phyloP scores from a whole-genome alignment of 2,888 invertebrate genomes.

The Calameuta pallipes region DNA sequence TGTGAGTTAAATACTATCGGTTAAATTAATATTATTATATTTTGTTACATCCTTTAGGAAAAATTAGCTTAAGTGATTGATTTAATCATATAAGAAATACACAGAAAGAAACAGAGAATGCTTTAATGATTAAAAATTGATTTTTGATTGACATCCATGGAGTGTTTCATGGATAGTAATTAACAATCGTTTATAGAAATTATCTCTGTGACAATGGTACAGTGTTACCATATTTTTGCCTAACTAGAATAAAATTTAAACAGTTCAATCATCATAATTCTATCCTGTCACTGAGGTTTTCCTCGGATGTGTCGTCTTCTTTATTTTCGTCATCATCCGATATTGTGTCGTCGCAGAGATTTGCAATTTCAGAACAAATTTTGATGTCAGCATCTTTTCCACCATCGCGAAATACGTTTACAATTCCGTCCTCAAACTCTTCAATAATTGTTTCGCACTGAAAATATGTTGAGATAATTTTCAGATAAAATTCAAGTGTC shows the following conservation, averaged over 20 bases:
- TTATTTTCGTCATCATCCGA: conserved; percentile 62
- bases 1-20: not conserved
- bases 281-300: conserved; percentile 45
- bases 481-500: conserved; percentile 4
- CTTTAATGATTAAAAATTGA: not conserved
- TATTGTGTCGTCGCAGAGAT: conserved; percentile 66
- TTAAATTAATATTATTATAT: not conserved
- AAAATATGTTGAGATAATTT: conserved; percentile 44
- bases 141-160: not conserved
- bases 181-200: not conserved
- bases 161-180: not conserved
- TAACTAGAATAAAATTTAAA: not conserved
- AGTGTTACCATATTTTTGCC: not conserved
- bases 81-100: not conserved
- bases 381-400: conserved; percentile 65
- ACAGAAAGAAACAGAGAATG: not conserved
- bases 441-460: conserved; percentile 81
- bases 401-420: conserved; percentile 70
- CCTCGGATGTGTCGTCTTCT: conserved; percentile 51
- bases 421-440: conserved; percentile 77
- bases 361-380: conserved; percentile 69
- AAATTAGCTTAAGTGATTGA: not conserved
- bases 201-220: not conserved
- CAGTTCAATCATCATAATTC: conserved; percentile 4
- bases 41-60: not conserved